Percentiles rank a stretch among this genome's conserved stretches.
phyloP scores from a whole-genome alignment of 2,113 vertebrate species.

The Sylvia atricapilla region DNA sequence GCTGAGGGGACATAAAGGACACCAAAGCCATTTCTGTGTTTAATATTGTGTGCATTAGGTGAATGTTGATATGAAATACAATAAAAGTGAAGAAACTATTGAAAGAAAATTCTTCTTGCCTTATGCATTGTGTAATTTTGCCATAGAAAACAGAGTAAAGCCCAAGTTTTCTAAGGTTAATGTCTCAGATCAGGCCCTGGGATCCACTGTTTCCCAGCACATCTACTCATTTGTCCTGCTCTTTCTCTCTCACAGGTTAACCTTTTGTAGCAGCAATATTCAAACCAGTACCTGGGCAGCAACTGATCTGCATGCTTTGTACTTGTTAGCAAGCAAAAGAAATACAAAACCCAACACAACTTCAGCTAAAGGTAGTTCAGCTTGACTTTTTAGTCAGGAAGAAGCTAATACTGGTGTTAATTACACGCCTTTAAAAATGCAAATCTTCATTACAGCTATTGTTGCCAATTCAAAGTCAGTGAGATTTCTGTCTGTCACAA shows the following conservation, averaged over 20 bases:
- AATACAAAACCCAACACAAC: background rate
- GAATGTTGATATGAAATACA: background rate
- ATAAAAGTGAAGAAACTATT: background rate
- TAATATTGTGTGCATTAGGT: background rate
- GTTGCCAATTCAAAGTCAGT: conserved; percentile 39
- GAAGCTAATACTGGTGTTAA: conserved; percentile 36
- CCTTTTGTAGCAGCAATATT: background rate
- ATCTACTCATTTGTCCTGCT: background rate
- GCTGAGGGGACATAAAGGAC: background rate
- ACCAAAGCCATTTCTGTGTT: background rate
- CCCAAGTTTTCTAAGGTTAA: background rate
- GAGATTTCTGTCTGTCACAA: conserved; percentile 48
- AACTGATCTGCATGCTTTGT: background rate
- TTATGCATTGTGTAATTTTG: background rate
- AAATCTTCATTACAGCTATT: conserved; percentile 46
- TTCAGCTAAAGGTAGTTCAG: conserved; percentile 7
- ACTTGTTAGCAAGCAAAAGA: background rate
- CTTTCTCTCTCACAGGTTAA: background rate
- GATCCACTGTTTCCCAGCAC: background rate
- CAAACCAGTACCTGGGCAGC: background rate
- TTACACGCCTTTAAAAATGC: conserved; percentile 40
- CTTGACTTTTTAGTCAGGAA: conserved; percentile 21
- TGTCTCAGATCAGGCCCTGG: background rate
- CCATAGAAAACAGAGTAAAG: background rate
- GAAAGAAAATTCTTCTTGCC: background rate